A percentile compares a stretch with the other conserved stretches of the same genome.
Evolutionary conservation across 2,797 vertebrate species (phyloP).

Genomic region (Gymnoscopelus braueri): DNA sequence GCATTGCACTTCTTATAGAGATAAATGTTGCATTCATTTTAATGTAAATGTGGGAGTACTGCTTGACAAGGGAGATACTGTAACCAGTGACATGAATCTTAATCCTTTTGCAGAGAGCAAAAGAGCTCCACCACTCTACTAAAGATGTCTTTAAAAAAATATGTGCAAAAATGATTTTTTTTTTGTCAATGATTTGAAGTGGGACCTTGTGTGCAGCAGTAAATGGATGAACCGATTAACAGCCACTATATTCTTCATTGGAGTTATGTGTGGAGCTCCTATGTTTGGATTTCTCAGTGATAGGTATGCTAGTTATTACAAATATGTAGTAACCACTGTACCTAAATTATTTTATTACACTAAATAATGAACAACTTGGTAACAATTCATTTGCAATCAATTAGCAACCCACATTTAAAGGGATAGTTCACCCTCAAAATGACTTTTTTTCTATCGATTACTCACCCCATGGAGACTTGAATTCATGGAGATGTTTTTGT

Average conservation of each 20-base stretch:
- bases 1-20: too few species aligned
- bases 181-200: slow-evolving; percentile 57
- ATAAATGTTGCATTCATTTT: too few species aligned
- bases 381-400: not conserved
- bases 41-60: too few species aligned
- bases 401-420: not conserved
- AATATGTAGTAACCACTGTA: not conserved
- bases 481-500: too few species aligned
- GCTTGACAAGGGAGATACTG: too few species aligned
- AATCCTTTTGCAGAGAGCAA: too few species aligned
- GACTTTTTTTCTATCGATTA: too few species aligned
- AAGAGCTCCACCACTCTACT: too few species aligned
- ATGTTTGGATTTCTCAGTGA: slow-evolving; percentile 80
- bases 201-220: slow-evolving; percentile 81
- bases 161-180: not conserved
- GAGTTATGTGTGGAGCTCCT: slow-evolving; percentile 81
- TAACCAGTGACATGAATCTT: too few species aligned
- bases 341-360: not conserved
- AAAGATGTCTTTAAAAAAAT: too few species aligned
- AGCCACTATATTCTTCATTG: slow-evolving; percentile 79
- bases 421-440: too few species aligned
- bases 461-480: too few species aligned
- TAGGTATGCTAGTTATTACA: slow-evolving; percentile 60
- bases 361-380: not conserved
- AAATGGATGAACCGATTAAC: slow-evolving; percentile 78